Evolutionary conservation across 2,888 invertebrate genomes (phyloP), one percentile per base, ranked within the genome.

Genomic region (Torymus texanus): DNA sequence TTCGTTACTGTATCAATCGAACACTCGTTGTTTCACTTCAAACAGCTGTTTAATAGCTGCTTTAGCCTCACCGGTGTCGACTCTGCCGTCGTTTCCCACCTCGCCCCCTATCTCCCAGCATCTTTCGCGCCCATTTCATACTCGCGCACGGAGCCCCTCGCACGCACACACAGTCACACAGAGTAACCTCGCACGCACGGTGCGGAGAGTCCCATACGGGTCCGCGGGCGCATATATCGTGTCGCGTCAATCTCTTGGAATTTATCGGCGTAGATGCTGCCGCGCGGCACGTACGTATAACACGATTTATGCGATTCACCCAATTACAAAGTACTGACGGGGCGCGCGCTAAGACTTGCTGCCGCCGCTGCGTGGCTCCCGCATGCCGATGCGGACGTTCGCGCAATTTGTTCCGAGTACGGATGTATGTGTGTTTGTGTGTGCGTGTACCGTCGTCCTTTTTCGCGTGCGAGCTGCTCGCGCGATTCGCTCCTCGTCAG

Each of bases 261-360:
- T 80, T 72, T 75, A 79, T 79, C 78, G 78, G 78, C 70, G 21
- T 13, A 50, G 59, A 59, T 65, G 70, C 29, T 4, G 65, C 62
- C 51, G 29, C 16, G 50, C 55, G 24, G 74, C 50, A 63, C 78
- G 82, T 82, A 79, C 78, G 75, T 71, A 63, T 53, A 79, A 58
- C 72, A 77, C 81, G 83, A 84, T 84, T 84, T 84, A 85, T 83
- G 83, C 75, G 81, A 83, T 81, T 82, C 83, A 78, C 82, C 82
- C 83, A 85, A 84, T 85, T 85, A 84, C 83, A 82, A 84, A 84
- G 82, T 82, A 81, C 81, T 77, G 78, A 79, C 81, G 80, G 29
- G 29, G 29, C 4, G 29, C 29, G 29, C 29, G 29, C 29, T 29
- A 29, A 29, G 29, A 29, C 29, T 29, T 5, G 29, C 29, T 5